These are phyloP conservation scores for Pandion haliaetus DNA, from an alignment of 2,113 vertebrate genomes.

Conservation along the genomic window DNA sequence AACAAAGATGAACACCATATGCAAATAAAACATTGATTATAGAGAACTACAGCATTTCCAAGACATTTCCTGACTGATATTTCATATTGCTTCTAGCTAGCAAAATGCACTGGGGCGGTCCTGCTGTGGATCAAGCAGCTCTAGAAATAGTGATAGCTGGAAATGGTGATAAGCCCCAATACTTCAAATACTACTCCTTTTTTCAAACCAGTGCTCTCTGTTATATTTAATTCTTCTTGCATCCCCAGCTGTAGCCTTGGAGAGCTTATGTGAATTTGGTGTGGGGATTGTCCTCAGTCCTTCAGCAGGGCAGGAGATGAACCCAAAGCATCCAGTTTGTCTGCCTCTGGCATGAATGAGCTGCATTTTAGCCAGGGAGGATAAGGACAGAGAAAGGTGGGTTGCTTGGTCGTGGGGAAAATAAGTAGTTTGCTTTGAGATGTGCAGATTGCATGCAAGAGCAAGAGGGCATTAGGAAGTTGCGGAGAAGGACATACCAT, in stretches of 20 bases:
- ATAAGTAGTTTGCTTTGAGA: neutral
- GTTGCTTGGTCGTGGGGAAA: neutral
- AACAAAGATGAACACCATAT: neutral
- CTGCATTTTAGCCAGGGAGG: neutral
- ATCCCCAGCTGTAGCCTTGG: neutral
- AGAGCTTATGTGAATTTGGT: neutral
- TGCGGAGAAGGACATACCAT: fast-evolving
- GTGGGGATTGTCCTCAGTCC: neutral
- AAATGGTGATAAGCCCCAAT: neutral
- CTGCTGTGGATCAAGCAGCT: neutral
- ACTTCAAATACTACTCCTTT: neutral
- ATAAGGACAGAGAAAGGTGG: neutral
- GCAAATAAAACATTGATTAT: neutral
- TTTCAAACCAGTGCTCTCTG: neutral
- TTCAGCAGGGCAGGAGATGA: neutral
- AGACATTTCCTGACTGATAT: neutral
- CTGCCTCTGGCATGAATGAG: neutral
- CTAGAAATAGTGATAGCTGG: neutral
- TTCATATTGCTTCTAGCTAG: neutral
- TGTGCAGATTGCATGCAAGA: neutral
- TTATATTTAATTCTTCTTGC: neutral
- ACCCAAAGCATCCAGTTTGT: neutral
- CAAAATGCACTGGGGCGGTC: neutral
- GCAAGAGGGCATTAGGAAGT: neutral
- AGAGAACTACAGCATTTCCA: neutral